phyloP scores from a whole-genome alignment of 1,140 invertebrate genomes.

The Pantala flavescens region DNA sequence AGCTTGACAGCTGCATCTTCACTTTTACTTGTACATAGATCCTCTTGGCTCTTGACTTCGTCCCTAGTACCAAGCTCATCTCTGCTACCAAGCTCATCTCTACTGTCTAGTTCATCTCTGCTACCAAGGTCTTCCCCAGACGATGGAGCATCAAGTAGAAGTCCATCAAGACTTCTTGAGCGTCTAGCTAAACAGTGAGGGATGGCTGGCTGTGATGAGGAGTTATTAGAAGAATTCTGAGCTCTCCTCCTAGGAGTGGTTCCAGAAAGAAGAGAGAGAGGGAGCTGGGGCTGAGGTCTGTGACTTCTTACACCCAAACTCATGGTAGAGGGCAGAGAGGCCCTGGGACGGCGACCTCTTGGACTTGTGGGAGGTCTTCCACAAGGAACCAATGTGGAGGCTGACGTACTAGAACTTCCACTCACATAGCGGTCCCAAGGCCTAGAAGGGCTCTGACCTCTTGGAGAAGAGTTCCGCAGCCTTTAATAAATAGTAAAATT shows the following conservation, averaged over 20 bases:
- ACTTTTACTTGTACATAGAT: background rate
- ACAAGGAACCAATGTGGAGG: constrained; percentile 29
- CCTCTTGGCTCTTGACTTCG: background rate
- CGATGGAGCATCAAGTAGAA: constrained; percentile 30
- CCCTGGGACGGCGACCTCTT: constrained; percentile 22
- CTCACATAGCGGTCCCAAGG: constrained; percentile 31
- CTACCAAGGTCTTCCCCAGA: background rate
- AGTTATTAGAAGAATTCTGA: constrained; percentile 29
- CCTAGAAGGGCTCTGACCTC: constrained; percentile 40
- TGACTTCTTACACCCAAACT: background rate
- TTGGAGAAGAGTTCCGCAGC: constrained; percentile 46
- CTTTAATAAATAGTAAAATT: constrained; percentile 31
- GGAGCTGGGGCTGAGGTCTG: background rate
- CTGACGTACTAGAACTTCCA: constrained; percentile 17
- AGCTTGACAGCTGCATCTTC: background rate
- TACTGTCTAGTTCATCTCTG: background rate
- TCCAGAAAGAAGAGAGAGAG: constrained; percentile 22
- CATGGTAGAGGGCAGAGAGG: constrained; percentile 26
- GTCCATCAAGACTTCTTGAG: constrained; percentile 57
- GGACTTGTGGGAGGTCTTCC: constrained; percentile 30
- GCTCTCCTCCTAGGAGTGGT: constrained; percentile 17
- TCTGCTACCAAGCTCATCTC: background rate
- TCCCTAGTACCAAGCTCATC: background rate
- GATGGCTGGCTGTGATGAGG: constrained; percentile 23
- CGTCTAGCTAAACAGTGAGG: constrained; percentile 29